These are phyloP conservation scores for Mythimna albipuncta DNA, from an alignment of 2,888 invertebrate species.

Conservation along the genomic window DNA sequence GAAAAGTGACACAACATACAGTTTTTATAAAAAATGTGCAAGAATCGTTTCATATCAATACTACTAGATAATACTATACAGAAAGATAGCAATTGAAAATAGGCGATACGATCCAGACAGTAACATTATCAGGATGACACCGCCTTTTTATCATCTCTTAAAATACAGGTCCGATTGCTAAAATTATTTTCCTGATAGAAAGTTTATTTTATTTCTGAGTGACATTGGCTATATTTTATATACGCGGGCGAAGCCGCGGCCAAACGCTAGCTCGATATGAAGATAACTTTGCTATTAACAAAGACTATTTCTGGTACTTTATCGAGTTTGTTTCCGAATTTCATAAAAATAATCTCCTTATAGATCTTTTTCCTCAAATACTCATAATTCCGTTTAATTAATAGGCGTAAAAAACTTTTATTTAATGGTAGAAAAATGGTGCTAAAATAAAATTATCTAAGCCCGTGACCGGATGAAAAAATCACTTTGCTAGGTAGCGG, in stretches of 20 bases:
- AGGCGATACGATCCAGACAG: neutral
- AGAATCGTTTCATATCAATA: neutral
- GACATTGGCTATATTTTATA: too few species aligned
- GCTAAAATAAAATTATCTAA: slow-evolving; percentile 49
- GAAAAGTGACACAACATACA: slow-evolving; percentile 7
- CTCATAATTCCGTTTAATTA: slow-evolving; percentile 43
- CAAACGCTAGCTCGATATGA: neutral
- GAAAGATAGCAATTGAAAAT: neutral
- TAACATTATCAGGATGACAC: neutral
- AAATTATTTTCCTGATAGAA: too few species aligned
- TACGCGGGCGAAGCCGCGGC: too few species aligned
- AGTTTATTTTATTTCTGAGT: too few species aligned
- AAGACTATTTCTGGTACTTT: slow-evolving; percentile 13
- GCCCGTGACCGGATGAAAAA: slow-evolving; percentile 44
- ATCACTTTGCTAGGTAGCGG: slow-evolving; percentile 33
- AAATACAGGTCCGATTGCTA: too few species aligned
- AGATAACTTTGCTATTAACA: slow-evolving; percentile 17
- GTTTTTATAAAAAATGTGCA: neutral
- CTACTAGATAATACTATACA: neutral
- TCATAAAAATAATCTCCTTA: slow-evolving; percentile 13
- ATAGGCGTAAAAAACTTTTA: slow-evolving; percentile 25
- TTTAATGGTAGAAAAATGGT: slow-evolving; percentile 34
- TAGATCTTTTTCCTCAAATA: slow-evolving; percentile 14
- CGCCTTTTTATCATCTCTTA: too few species aligned
- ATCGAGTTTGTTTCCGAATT: slow-evolving; percentile 13